These are phyloP conservation scores for Flexamia atlantica DNA, from an alignment of 2,888 invertebrate species.

Conservation along the genomic window DNA sequence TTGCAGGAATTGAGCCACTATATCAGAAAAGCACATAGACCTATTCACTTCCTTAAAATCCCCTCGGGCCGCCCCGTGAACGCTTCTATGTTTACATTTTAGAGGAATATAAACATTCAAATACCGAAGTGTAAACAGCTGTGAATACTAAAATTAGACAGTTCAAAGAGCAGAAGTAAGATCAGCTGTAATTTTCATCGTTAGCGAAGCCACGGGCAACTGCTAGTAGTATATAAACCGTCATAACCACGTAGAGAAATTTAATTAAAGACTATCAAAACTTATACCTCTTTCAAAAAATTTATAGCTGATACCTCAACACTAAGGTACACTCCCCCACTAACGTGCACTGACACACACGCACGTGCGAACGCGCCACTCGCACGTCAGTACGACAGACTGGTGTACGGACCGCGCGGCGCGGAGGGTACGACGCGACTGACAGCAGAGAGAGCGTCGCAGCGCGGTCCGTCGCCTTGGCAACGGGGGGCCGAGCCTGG, in stretches of 20 bases:
- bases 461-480: constrained; percentile 17
- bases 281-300: neutral
- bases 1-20: no score
- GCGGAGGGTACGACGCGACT: neutral
- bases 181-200: no score
- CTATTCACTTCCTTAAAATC: no score
- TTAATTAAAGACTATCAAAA: neutral
- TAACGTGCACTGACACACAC: neutral
- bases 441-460: neutral
- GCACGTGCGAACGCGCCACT: neutral
- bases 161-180: no score
- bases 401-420: neutral
- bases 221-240: no score
- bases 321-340: neutral
- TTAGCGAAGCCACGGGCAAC: no score
- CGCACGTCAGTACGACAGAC: neutral
- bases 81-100: no score
- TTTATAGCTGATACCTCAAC: neutral
- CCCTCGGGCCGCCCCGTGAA: no score
- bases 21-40: no score
- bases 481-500: constrained; percentile 3
- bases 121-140: no score
- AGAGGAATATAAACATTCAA: no score
- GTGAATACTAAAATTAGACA: no score
- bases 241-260: neutral